These are phyloP conservation scores for Osmerus eperlanus DNA, from an alignment of 2,113 vertebrate species.

Conservation along the genomic window DNA sequence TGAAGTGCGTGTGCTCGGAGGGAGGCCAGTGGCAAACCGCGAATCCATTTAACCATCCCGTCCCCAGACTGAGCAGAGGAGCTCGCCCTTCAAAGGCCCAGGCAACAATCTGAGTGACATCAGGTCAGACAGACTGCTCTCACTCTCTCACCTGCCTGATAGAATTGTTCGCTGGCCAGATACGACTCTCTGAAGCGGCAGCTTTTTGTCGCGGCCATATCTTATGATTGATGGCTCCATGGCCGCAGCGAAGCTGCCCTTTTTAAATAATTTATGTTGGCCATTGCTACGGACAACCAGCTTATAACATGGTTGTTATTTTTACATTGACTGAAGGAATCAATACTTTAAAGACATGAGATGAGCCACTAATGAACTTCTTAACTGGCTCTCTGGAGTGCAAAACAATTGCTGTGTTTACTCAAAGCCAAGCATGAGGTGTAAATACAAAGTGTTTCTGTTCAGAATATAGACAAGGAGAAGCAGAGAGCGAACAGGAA, in stretches of 20 bases:
- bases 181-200: constrained; percentile 87
- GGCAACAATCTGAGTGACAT: constrained; percentile 96
- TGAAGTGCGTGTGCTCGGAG: constrained; percentile 84
- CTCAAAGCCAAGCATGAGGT: constrained; percentile 45
- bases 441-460: constrained; percentile 48
- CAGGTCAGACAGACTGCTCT: constrained; percentile 88
- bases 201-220: constrained; percentile 96
- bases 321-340: constrained; percentile 95
- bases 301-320: constrained; percentile 99
- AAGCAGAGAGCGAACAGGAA: background rate
- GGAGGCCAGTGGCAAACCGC: constrained; percentile 82
- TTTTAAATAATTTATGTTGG: constrained; percentile 99
- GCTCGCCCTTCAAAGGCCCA: constrained; percentile 88
- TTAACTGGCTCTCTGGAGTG: constrained; percentile 72
- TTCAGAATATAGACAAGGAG: constrained; percentile 21
- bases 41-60: constrained; percentile 95
- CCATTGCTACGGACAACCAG: constrained; percentile 92
- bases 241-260: constrained; percentile 98
- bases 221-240: constrained; percentile 99
- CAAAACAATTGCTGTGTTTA: constrained; percentile 66
- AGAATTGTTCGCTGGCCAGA: constrained; percentile 92
- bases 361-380: constrained; percentile 75
- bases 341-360: constrained; percentile 95
- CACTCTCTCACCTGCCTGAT: constrained; percentile 84
- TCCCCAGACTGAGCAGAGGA: constrained; percentile 85